These are phyloP conservation scores for Drosophila meridionalis DNA, from an alignment of 2,888 invertebrate genomes.

Conservation along the genomic window DNA sequence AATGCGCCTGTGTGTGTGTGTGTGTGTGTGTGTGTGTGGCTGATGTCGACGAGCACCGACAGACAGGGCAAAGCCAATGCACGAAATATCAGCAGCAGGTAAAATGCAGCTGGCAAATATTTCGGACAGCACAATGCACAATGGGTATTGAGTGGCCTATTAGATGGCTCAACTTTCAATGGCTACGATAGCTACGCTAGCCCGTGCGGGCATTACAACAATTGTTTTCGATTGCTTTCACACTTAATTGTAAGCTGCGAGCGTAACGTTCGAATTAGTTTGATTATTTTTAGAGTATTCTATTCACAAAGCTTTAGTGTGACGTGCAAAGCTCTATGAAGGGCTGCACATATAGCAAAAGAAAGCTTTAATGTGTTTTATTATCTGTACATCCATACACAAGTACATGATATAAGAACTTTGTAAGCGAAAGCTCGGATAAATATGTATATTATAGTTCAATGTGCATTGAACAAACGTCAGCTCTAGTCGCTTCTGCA, in stretches of 20 bases:
- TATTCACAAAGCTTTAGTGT: too few relatives aligned
- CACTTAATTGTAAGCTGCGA: background rate
- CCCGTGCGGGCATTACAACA: background rate
- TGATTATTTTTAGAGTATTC: background rate
- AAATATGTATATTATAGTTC: too few relatives aligned
- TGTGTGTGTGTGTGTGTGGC: slow-evolving; percentile 7
- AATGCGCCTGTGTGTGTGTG: slow-evolving; percentile 10
- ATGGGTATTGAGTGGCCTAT: slow-evolving; percentile 27
- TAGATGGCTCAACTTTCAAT: slow-evolving; percentile 2
- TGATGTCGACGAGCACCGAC: slow-evolving; percentile 43
- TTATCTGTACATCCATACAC: background rate
- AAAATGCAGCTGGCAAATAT: slow-evolving; percentile 44
- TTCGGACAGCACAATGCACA: slow-evolving; percentile 42
- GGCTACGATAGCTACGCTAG: background rate
- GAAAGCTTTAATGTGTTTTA: background rate
- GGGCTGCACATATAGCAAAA: too few relatives aligned
- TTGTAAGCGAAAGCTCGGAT: background rate
- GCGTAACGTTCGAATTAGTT: background rate
- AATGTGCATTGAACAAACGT: too few relatives aligned
- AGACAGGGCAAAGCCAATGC: slow-evolving; percentile 61
- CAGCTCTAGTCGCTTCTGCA: too few relatives aligned
- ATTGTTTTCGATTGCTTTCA: slow-evolving; percentile 1
- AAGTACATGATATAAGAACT: background rate
- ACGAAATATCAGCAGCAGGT: slow-evolving; percentile 61
- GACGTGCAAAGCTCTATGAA: too few relatives aligned